Conservation (phyloP, 2,888 invertebrate species). For the Amphipoea lucens region DNA sequence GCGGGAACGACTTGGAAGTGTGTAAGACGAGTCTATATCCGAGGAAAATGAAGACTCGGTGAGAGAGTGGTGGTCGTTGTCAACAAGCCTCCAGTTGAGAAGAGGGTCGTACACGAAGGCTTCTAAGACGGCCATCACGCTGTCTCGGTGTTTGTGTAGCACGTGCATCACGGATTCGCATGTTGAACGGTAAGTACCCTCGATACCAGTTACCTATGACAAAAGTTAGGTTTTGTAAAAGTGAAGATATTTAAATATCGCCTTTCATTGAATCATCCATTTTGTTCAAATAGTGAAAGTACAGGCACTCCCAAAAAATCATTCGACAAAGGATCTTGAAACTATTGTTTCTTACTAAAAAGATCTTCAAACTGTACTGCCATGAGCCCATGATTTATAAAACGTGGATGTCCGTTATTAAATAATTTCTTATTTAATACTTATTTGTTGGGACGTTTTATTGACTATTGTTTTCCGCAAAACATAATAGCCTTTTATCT, state of each 20-base stretch:
- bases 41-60: constrained; percentile 85
- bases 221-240: neutral
- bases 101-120: constrained; percentile 99
- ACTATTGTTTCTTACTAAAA: neutral
- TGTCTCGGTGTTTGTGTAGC: constrained; percentile 97
- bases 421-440: neutral
- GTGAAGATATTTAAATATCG: neutral
- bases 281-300: neutral
- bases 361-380: neutral
- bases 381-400: neutral
- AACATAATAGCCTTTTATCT: constrained; percentile 19
- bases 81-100: constrained; percentile 97
- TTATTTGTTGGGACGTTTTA: neutral
- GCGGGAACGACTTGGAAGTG: constrained; percentile 82
- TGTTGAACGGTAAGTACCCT: constrained; percentile 98
- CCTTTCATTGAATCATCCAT: neutral
- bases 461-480: constrained; percentile 5
- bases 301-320: neutral
- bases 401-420: neutral
- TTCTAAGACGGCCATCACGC: constrained; percentile 99
- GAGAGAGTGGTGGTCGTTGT: constrained; percentile 83
- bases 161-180: constrained; percentile 99
- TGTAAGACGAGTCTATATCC: constrained; percentile 83
- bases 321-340: neutral
- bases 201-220: constrained; percentile 96